Base-by-base conservation (phyloP, 2,888 invertebrate genomes). In the Thymelicus lineola region DNA sequence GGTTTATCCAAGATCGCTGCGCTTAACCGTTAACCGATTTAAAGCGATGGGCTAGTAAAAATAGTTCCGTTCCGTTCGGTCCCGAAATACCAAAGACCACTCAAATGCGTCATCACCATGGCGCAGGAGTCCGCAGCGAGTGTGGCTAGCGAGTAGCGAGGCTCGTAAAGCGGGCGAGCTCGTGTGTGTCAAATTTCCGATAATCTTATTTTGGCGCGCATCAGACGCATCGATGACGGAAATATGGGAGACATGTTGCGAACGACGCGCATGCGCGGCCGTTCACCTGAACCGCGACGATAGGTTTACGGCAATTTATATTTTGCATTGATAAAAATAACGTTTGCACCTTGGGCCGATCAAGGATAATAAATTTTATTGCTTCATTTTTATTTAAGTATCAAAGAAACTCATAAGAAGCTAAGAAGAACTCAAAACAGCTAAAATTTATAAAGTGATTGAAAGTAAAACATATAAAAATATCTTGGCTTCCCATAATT, bases 201-300 rank as follows among this genome's bases (percentile, higher is more conserved):
- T 89, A 89, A 91, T 90, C 90, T 93, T 93, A 93, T 93, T 93
- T 92, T 93, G 93, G 93, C 92, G 92, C 89, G 91, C 91, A 91
- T 92, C 91, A 93, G 90, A 88, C 86, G 83, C 81, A 70, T 77
- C 86, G 93, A 86, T 88, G 93, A 93, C 81, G 83, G 93, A 93
- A 87, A 89, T 91, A 93, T 89, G 88, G 86, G 75, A 80, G 90
- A 89, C 91, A 89, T 88, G 89, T 86, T 86, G 89, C 81, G 86
- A 86, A 82, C 83, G 88, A 86, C 79, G 82, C 85, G 85, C 82
- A 80, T 82, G 80, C 82, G 83, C 85, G 93, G 91, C 85, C 93
- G 87, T 92, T 92, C 91, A 93, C 93, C 93, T 92, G 92, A 86
- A 85, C 73, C 75, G 83, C 82, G 92, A 85, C 83, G 93, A 93